Conservation (phyloP, 2,797 vertebrate genomes). For the Bovichtus variegatus region DNA sequence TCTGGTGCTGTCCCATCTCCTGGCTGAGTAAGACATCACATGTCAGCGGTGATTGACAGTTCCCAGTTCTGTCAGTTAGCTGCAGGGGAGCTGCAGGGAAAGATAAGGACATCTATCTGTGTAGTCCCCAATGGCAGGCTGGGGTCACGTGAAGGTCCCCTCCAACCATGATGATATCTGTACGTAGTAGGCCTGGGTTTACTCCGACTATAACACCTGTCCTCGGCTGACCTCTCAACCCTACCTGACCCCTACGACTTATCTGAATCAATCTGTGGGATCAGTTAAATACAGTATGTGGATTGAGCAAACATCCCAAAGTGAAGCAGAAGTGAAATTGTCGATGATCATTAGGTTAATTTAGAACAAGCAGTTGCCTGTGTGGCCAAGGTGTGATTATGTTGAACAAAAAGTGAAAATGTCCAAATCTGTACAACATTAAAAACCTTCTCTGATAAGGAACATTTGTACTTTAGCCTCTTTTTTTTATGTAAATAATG, state of each 20-base stretch:
- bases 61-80: constrained; percentile 78
- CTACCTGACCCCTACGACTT: constrained; percentile 39
- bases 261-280: constrained; percentile 21
- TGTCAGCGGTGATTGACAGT: constrained; percentile 82
- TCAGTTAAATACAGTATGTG: not conserved
- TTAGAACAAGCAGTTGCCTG: not conserved
- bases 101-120: constrained; percentile 84
- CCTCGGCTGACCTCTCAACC: constrained; percentile 70
- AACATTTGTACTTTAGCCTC: not conserved
- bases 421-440: not conserved
- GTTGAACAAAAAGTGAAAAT: not conserved
- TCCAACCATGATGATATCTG: constrained; percentile 69
- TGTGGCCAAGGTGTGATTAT: not conserved
- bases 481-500: not conserved
- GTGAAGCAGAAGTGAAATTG: not conserved
- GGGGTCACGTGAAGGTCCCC: constrained; percentile 79
- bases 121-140: constrained; percentile 76
- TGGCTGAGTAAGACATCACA: constrained; percentile 78
- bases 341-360: not conserved
- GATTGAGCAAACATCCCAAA: not conserved
- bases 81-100: constrained; percentile 80
- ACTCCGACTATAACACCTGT: constrained; percentile 73
- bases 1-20: constrained; percentile 78
- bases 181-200: constrained; percentile 70
- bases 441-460: not conserved